phyloP scores from a whole-genome alignment of 2,888 invertebrate genomes.

The Agrilus cyanescens region DNA sequence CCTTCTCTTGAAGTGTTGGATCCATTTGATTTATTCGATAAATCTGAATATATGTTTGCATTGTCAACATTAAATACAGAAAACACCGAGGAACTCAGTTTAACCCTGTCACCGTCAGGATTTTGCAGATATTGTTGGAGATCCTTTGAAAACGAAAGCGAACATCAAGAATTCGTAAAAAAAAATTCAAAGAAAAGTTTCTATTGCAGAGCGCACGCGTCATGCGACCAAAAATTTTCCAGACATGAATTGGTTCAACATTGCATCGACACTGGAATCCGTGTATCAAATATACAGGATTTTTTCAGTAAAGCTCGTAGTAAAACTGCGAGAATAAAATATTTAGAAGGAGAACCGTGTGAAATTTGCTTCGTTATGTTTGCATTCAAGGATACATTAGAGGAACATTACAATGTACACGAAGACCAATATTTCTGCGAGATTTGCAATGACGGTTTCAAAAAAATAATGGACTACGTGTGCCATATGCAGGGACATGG shows the following conservation, averaged over 20 bases:
- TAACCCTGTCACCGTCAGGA: too few relatives aligned
- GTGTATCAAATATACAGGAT: too few relatives aligned
- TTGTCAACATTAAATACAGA: too few relatives aligned
- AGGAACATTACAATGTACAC: slow-evolving; percentile 9
- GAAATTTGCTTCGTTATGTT: slow-evolving; percentile 11
- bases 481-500: background rate
- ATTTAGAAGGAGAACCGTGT: slow-evolving; percentile 10
- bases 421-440: slow-evolving; percentile 12
- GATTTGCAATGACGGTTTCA: background rate
- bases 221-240: slow-evolving; percentile 8
- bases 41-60: too few relatives aligned
- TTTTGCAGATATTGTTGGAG: too few relatives aligned
- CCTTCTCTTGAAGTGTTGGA: too few relatives aligned
- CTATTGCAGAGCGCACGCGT: slow-evolving; percentile 5
- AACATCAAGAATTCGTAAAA: too few relatives aligned
- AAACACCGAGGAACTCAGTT: too few relatives aligned
- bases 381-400: background rate
- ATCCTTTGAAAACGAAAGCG: too few relatives aligned
- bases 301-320: too few relatives aligned
- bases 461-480: background rate
- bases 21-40: too few relatives aligned
- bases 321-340: background rate
- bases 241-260: slow-evolving; percentile 4
- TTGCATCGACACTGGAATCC: too few relatives aligned
- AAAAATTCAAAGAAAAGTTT: background rate